Evolutionary conservation across 2,113 vertebrate species (phyloP), one percentile per base, ranked within the genome.

Genomic region (Siniperca chuatsi): DNA sequence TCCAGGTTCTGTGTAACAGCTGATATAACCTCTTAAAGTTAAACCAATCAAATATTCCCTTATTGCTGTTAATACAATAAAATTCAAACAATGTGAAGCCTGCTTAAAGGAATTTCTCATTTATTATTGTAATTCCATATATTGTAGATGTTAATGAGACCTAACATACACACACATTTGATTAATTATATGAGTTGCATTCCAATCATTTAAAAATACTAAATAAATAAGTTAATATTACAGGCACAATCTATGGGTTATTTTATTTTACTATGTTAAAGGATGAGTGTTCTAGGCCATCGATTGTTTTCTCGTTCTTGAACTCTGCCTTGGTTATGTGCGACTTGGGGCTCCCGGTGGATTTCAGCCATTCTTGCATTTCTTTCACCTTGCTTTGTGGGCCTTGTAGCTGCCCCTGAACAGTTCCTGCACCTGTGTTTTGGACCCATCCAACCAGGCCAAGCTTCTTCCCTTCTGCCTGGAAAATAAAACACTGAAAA

Each of bases 371-470:
- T 29, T 96, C 93, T 82, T 99, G 96, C 97, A 99, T 98, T 73
- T 95, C 92, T 78, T 66, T 93, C 2, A 99, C 97, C 62, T 95
- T 94, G 81, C 85, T 90, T 8, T 83, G 0, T 0, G 96, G 96
- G 0, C 97, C 97, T 91, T 98, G 97, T 4, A 98, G 90, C 72
- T 97, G 98, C 1, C 98, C 98, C 73, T 95, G 92, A 44, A 99
- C 98, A 0, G 97, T 98, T 84, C 97, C 97, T 0, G 89, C 88
- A 1, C 90, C 76, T 0, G 97, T 99, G 62, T 99, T 99, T 82
- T 94, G 96, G 81, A 99, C 98, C 97, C 98, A 99, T 67, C 98
- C 98, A 7, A 98, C 97, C 42, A 99, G 93, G 35, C 97, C 97
- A 7, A 98, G 93, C 37, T 95, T 96, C 93, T 96, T 96, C 2